These are phyloP conservation scores for Musca domestica DNA, from an alignment of 1,140 invertebrate species.

Conservation along the genomic window DNA sequence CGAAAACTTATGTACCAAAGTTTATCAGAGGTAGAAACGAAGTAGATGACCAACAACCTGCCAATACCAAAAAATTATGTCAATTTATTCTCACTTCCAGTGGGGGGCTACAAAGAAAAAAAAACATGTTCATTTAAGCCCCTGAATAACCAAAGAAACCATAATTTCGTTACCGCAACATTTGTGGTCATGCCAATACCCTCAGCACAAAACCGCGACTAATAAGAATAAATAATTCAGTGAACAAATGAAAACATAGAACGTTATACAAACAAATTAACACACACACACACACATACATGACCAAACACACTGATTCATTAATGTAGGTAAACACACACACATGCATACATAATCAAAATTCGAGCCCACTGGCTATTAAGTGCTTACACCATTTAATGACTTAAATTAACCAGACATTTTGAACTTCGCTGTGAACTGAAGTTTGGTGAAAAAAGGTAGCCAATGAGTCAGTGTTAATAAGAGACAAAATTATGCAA, in stretches of 20 bases:
- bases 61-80: too few species aligned
- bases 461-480: too few species aligned
- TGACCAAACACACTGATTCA: background rate
- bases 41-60: too few species aligned
- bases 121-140: background rate
- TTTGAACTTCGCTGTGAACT: too few species aligned
- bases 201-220: conserved; percentile 28
- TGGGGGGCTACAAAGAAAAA: background rate
- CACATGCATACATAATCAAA: background rate
- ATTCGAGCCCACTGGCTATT: conserved; percentile 8
- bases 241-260: conserved; percentile 37
- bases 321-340: background rate
- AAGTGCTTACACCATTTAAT: conserved; percentile 17
- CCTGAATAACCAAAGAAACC: too few species aligned
- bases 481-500: too few species aligned
- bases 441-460: too few species aligned
- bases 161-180: background rate
- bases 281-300: background rate
- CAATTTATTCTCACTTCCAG: too few species aligned
- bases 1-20: too few species aligned
- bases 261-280: background rate
- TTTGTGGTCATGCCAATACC: conserved; percentile 1
- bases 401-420: conserved; percentile 1
- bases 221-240: conserved; percentile 53
- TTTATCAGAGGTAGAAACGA: too few species aligned